Base-by-base conservation (phyloP, 1,140 invertebrate genomes). In the Pachypeltis micranthus region DNA sequence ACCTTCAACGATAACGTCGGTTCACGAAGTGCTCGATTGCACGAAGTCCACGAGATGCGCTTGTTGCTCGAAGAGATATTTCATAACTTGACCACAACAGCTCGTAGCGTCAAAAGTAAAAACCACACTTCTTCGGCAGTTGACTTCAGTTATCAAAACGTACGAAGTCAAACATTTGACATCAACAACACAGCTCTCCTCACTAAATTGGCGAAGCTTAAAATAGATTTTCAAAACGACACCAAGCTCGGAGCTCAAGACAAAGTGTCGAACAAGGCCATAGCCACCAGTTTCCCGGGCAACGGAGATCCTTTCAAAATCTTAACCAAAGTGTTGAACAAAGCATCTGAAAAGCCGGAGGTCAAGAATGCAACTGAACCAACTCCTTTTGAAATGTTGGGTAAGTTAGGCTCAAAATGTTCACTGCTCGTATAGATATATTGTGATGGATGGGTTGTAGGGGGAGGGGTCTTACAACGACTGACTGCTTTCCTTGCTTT, bases 291-390 rank as follows among this genome's bases (percentile, higher is more conserved):
- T 25, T 56, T 44, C 26, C 44, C 62, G 19, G 28, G 51, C n/a
- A 44, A 65, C 12, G 63, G 47, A 34, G 62, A 67, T n/a, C 62
- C 34, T 44, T 78, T 86, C 58, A 78, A 81, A 71, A 79, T 86
- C 63, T 68, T 84, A 54, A 85, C 82, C 0, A 85, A 85, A 74
- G 78, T 82, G 7, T 79, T 80, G 44, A 83, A 81, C 57, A 85
- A 83, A 71, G 69, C 74, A 31, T 77, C 75, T 1, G 71, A 73
- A 64, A 64, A 68, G 1, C 58, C 57, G 10, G 65, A 72, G 19
- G 44, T 21, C 0, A 51, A 51, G 19, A 51, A 51, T 21, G 24
- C 27, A 12, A 14, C n/a, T 21, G 23, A 27, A 7, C n/a, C 24
- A 25, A 28, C 65, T 19, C 39, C 57, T 26, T 21, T 47, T 31